phyloP scores from a whole-genome alignment of 1,140 invertebrate genomes.

The Saccostrea cuccullata region DNA sequence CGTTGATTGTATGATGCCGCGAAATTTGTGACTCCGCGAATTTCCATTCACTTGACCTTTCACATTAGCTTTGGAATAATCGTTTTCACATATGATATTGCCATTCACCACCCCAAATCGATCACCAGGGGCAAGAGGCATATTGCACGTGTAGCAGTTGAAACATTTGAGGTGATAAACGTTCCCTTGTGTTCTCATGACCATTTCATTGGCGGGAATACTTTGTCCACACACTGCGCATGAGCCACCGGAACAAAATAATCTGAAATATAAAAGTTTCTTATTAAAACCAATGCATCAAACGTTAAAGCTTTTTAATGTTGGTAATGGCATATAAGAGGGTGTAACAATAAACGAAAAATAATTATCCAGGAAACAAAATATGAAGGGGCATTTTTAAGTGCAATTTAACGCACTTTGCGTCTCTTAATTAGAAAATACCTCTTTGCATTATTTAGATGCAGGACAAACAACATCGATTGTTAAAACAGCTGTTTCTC shows the following conservation, averaged over 20 bases:
- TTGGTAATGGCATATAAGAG: conserved; percentile 1
- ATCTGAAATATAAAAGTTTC: conserved; percentile 82
- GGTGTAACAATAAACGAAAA: background rate
- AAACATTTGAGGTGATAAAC: conserved; percentile 96
- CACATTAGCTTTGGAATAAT: conserved; percentile 91
- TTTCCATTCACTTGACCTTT: conserved; percentile 80
- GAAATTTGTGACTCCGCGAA: conserved; percentile 44
- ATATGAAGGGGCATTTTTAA: background rate
- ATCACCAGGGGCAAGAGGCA: conserved; percentile 91
- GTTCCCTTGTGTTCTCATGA: conserved; percentile 86
- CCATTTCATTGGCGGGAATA: conserved; percentile 93
- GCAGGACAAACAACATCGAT: conserved; percentile 5
- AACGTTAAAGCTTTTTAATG: background rate
- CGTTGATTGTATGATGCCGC: conserved; percentile 38
- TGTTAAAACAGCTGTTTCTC: conserved; percentile 33
- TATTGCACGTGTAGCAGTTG: conserved; percentile 93
- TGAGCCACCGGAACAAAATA: conserved; percentile 91
- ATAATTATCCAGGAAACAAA: conserved; percentile 9
- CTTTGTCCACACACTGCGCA: conserved; percentile 92
- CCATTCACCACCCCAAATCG: conserved; percentile 92
- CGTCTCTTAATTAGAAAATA: conserved; percentile 52
- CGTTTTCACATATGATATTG: conserved; percentile 92
- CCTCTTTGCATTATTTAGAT: conserved; percentile 24
- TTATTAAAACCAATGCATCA: conserved; percentile 57
- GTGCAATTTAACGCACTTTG: conserved; percentile 51